Base-by-base conservation (phyloP, 1,140 invertebrate species). In the Zelostemma sp. region DNA sequence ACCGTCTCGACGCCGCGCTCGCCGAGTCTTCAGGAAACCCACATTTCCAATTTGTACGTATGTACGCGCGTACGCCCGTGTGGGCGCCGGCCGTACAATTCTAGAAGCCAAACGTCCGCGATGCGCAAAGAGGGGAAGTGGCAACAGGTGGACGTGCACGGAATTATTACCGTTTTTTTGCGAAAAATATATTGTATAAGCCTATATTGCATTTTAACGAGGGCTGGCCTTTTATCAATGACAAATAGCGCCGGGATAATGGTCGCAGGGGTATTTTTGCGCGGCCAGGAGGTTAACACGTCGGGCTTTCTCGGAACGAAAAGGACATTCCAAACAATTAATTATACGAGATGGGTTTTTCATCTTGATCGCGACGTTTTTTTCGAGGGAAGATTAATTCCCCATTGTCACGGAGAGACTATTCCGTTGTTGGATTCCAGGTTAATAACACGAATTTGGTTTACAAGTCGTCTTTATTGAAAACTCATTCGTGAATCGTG, bases 101-200 rank as follows among this genome's bases (percentile, higher is more conserved):
- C 35, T 43, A 54, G 16, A 28, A 41, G 28, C 31, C 48, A 46
- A 55, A 43, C 46, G 56, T 19, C 17, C 21, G n/a, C 46, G 15
- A 15, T 15, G 56, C 9, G 6, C 18, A 50, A 31, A 41, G 25
- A 49, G 51, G 33, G 61, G 71, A 80, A 77, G 79, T 81, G 76
- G 74, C 74, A 70, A 62, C 54, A 50, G 38, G 16, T 57, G 63
- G 69, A 58, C 65, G 73, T 68, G 69, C 49, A 62, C 50, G 43
- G 73, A 76, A 77, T 77, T 71, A 76, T 66, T 43, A 57, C 48
- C 63, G 62, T n/a, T 6, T 65, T 72, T 75, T 68, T 67, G 63
- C 53, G 49, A 19, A 68, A 66, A 66, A 68, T 55, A 55, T 58
- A 31, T 35, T n/a, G n/a, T n/a, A n/a, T n/a, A n/a, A n/a, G 50